These are phyloP conservation scores for Xiphophorus couchianus DNA, from an alignment of 2,113 vertebrate genomes.

Conservation along the genomic window DNA sequence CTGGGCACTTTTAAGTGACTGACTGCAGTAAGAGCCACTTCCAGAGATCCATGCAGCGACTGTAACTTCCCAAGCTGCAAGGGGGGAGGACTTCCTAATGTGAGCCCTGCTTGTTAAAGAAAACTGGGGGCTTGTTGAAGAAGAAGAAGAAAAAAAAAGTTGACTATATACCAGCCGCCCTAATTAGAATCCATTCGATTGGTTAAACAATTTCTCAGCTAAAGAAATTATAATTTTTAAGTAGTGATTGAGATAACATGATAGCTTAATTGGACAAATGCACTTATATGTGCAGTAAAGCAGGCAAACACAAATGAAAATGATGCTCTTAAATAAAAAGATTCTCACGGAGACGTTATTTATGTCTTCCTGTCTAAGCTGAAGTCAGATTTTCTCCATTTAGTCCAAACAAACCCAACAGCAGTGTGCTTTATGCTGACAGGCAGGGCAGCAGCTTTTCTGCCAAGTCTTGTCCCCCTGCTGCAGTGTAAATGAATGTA, in stretches of 20 bases:
- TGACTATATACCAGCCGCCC: background rate
- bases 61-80: background rate
- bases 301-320: background rate
- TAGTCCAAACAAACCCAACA: background rate
- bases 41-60: conserved; percentile 24
- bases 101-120: conserved; percentile 5
- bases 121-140: background rate
- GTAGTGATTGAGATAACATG: too few species aligned
- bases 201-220: background rate
- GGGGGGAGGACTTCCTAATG: conserved; percentile 4
- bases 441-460: conserved; percentile 1
- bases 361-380: background rate
- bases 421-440: background rate
- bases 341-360: background rate
- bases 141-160: background rate
- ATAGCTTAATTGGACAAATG: background rate
- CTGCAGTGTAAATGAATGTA: conserved; percentile 49
- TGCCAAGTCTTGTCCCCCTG: conserved; percentile 36
- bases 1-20: conserved; percentile 35
- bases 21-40: conserved; percentile 56
- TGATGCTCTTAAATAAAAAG: background rate
- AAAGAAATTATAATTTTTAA: too few species aligned
- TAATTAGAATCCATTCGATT: background rate
- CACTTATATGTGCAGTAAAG: background rate
- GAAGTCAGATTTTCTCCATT: background rate